These are phyloP conservation scores for Calidris pygmaea DNA, from an alignment of 2,113 vertebrate species.

Conservation along the genomic window DNA sequence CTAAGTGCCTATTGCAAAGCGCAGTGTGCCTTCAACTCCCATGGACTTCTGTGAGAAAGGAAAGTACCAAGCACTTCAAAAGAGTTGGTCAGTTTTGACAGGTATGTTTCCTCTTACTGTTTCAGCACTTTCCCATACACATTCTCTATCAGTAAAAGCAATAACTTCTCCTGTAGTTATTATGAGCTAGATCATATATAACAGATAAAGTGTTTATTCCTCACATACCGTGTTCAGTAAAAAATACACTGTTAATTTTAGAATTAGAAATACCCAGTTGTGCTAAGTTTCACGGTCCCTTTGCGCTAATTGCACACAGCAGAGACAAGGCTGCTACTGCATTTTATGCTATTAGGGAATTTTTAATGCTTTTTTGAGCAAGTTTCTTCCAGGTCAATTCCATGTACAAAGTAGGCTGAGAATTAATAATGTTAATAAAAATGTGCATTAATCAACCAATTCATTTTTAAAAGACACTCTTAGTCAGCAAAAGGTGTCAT, in stretches of 20 bases:
- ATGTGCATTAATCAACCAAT: conserved; percentile 10
- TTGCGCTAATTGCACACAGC: background rate
- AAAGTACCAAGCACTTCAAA: background rate
- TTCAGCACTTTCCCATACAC: background rate
- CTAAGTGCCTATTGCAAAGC: conserved; percentile 8
- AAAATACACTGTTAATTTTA: background rate
- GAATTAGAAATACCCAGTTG: background rate
- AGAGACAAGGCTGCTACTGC: background rate
- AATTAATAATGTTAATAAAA: conserved; percentile 18
- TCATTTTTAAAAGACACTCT: conserved; percentile 13
- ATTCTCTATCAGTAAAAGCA: background rate
- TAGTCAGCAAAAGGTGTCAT: conserved; percentile 34
- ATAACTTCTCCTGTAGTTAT: background rate
- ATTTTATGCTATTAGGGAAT: background rate
- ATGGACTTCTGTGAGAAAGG: background rate
- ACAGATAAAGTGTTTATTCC: background rate
- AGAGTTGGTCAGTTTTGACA: background rate
- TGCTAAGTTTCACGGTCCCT: background rate
- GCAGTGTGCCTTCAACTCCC: background rate
- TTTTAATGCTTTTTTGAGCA: conserved; percentile 4
- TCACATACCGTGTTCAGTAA: background rate
- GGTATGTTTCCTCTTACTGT: background rate
- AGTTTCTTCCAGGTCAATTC: conserved; percentile 1
- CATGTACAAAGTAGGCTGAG: background rate
- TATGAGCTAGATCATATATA: background rate